Conservation (phyloP, 2,797 vertebrate species). For the Brachyrhaphis roseni region DNA sequence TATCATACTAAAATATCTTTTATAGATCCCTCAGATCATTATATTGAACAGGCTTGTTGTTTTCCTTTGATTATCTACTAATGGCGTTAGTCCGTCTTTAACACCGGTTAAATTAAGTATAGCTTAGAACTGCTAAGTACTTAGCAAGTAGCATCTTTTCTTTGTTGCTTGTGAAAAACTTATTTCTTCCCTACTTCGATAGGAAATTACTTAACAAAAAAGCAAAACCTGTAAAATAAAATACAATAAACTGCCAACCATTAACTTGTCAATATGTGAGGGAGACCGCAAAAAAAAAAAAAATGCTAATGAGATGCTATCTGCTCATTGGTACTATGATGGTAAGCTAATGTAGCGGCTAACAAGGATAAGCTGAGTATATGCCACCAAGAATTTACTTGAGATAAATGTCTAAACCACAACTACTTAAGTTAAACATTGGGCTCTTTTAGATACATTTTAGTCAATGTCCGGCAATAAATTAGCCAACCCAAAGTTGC, state of each 20-base stretch:
- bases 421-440: not conserved
- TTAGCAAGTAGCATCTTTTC: constrained; percentile 51
- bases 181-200: constrained; percentile 4
- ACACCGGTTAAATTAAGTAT: constrained; percentile 5
- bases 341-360: constrained; percentile 57
- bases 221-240: not conserved
- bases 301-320: constrained; percentile 9
- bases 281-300: not conserved
- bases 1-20: not conserved
- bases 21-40: not conserved
- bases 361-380: constrained; percentile 50
- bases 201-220: accelerated
- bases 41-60: not conserved
- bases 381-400: constrained; percentile 47
- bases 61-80: not conserved
- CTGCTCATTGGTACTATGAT: constrained; percentile 22
- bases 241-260: accelerated
- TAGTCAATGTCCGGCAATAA: accelerated
- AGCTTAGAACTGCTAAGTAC: constrained; percentile 17
- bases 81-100: not conserved
- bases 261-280: accelerated
- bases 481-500: accelerated
- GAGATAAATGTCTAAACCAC: constrained; percentile 20
- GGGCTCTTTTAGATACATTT: accelerated
- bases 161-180: constrained; percentile 59